Base-by-base conservation (phyloP, 2,888 invertebrate species). In the Apamea sordens region DNA sequence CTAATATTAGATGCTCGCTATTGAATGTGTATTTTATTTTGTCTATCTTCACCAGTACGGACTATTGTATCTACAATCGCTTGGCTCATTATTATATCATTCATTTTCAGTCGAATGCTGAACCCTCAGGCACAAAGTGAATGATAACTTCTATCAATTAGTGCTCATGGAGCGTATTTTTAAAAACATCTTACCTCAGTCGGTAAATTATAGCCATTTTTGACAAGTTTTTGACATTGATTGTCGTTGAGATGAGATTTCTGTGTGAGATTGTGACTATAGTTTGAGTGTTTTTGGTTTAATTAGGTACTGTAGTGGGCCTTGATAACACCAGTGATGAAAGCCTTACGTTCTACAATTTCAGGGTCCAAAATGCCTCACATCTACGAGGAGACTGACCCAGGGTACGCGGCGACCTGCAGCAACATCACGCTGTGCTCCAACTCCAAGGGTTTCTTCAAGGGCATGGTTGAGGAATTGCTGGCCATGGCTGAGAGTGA, bases 351-450 rank as follows among this genome's bases (percentile, higher is more conserved):
- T 56, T 0, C 32, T 10, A 24, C 5, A 10, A 68, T 77, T 86
- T 0, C 79, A 92, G 90, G 73, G 44, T 80, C 13, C 70, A 90
- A 50, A 76, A 96, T 97, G 96, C 89, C 95, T 0, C 92, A 90
- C 44, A 88, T 95, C 47, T 95, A 93, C 82, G 95, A 95, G 32
- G 94, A 95, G 28, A 89, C 94, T 44, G 97, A 96, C 85, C 92
- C 95, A 6, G 92, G 90, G 24, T 98, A 98, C 91, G 97, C 98
- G 59, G 95, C 97, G 36, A 96, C 97, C 59, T 98, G 98, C 94
- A 98, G 98, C 89, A 97, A 97, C 89, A 97, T 98, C 81, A 98
- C 98, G 0, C 96, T 98, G 0, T 98, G 98, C 93, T 98, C 98
- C 0, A 97, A 98, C 88, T 97, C 97, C 81, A 97, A 98, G 89